Evolutionary conservation across 2,797 vertebrate species (phyloP), one percentile per base, ranked within the genome.

Genomic region (Orestias chungarensis): DNA sequence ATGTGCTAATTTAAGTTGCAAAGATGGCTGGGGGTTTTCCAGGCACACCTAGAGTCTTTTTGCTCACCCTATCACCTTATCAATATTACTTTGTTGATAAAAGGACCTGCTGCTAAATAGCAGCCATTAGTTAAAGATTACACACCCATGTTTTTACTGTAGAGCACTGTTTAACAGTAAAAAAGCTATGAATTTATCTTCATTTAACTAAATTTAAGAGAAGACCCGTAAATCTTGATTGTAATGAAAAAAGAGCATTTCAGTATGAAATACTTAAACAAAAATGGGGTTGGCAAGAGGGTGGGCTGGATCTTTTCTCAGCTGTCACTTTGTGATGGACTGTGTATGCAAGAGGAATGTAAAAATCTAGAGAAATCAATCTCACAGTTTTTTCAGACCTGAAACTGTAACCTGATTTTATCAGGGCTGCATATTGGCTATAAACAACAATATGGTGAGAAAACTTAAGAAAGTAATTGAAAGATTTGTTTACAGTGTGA

Each of bases 31-130:
- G 27, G 27, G 31, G 85, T 79, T 86, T 90, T 88, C 54, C 66
- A 70, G 79, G 29, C 70, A 74, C 64, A 85, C 83, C 65, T 83
- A 78, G 75, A 68, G 69, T 62, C 73, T 42, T 81, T 85, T 77
- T 40, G 73, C 65, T 71, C 43, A 71, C 62, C 80, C 79, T 77
- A 78, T 83, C 71, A 82, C 29, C 46, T 71, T 79, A 79, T 71
- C 61, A 76, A 50, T 73, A 12, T 68, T 62, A 40, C 52, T 59
- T 47, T 31, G 65, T 25, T 31, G 55, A 72, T 83, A 70, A 81
- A 78, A 62, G n/a, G 0, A 1, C 31, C 17, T 59, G 23, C 68
- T 47, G 25, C 23, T 52, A 43, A 46, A 29, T 27, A 42, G 14
- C 68, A 33, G 33, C n/a, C 75, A 27, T 38, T 9, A 73, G 43